Evolutionary conservation across 1,140 invertebrate species (phyloP).

Genomic region (Cyclina sinensis): DNA sequence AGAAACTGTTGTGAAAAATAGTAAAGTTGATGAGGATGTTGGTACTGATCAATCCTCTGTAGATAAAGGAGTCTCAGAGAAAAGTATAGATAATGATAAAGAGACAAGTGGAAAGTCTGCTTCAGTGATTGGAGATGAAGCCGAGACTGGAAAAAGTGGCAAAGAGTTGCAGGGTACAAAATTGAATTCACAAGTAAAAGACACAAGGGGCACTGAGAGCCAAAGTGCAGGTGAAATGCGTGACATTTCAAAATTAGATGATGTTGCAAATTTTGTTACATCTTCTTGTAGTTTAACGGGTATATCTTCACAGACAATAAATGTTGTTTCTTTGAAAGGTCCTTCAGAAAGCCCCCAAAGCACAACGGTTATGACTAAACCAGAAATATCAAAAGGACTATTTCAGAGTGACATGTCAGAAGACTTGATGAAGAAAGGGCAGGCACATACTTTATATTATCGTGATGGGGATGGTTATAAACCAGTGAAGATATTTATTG

Average conservation of each 20-base stretch:
- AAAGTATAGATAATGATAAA: too few species aligned
- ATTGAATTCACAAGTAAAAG: neutral
- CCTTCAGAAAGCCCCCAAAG: neutral
- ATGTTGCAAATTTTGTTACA: neutral
- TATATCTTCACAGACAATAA: neutral
- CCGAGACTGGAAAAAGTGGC: neutral
- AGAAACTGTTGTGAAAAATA: neutral
- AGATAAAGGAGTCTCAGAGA: neutral
- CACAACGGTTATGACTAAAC: neutral
- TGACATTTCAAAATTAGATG: neutral
- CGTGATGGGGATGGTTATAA: constrained; percentile 52
- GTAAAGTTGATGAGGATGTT: neutral
- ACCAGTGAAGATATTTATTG: constrained; percentile 56
- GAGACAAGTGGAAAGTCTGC: too few species aligned
- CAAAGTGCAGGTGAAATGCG: neutral
- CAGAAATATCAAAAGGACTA: too few species aligned
- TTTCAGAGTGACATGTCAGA: neutral
- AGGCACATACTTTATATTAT: constrained; percentile 40
- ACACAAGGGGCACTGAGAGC: neutral
- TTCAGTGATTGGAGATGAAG: neutral
- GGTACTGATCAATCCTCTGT: neutral
- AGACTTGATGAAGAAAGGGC: neutral
- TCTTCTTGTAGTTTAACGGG: too few species aligned
- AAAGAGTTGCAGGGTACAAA: neutral
- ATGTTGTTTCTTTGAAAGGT: neutral